Evolutionary conservation across 2,797 vertebrate genomes (phyloP).

Genomic region (Betta splendens): DNA sequence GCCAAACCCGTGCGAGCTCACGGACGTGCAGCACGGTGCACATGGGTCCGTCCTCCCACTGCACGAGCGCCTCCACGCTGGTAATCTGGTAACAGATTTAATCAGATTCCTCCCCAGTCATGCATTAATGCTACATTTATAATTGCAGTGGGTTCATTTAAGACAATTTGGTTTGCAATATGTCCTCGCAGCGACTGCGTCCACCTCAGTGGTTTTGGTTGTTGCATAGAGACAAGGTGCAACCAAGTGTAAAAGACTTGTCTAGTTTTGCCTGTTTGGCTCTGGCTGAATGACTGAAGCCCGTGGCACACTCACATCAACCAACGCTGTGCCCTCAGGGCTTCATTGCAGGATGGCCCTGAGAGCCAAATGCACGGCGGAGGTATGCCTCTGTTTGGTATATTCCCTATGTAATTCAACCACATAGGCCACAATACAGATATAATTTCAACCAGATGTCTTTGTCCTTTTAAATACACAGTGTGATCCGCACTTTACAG

Average conservation of each 20-base stretch:
- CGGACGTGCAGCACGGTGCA: conserved; percentile 25
- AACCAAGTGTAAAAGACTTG: conserved; percentile 62
- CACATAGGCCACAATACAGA: neutral
- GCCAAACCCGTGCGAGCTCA: conserved; percentile 30
- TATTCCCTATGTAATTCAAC: conserved; percentile 11
- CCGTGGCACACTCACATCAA: conserved; percentile 51
- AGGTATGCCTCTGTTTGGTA: conserved; percentile 24
- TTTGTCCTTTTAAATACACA: neutral
- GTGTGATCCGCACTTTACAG: conserved; percentile 1
- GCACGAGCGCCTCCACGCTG: neutral
- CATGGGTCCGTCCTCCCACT: conserved; percentile 7
- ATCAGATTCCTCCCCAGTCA: neutral
- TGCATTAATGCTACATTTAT: conserved; percentile 23
- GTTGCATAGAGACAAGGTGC: conserved; percentile 45
- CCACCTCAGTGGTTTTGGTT: conserved; percentile 36
- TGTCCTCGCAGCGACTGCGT: conserved; percentile 26
- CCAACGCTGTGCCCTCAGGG: conserved; percentile 46
- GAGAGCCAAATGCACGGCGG: conserved; percentile 36
- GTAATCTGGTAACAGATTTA: neutral
- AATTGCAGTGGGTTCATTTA: conserved; percentile 8
- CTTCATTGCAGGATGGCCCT: conserved; percentile 61
- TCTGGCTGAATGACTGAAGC: conserved; percentile 62
- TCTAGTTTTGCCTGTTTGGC: conserved; percentile 69
- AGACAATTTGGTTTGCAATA: conserved; percentile 19
- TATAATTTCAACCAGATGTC: neutral